phyloP scores from a whole-genome alignment of 2,888 invertebrate species.

The Aphidius colemani region DNA sequence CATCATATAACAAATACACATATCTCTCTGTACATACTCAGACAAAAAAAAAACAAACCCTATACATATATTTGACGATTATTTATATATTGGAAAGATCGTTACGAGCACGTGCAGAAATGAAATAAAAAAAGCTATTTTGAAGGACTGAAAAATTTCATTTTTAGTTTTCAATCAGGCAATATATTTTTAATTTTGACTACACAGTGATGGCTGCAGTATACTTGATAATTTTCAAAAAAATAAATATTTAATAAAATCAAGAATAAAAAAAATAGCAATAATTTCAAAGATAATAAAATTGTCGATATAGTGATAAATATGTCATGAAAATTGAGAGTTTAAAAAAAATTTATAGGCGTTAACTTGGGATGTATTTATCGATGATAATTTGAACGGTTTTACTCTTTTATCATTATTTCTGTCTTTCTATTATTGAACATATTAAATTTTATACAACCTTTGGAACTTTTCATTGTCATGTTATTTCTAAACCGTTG shows the following conservation, averaged over 20 bases:
- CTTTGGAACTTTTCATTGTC: constrained; percentile 34
- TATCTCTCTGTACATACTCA: too few species aligned
- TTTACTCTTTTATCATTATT: constrained; percentile 11
- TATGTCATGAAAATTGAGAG: constrained; percentile 9
- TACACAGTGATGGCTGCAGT: too few species aligned
- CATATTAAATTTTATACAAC: constrained; percentile 6
- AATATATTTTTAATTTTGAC: too few species aligned
- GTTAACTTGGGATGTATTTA: constrained; percentile 33
- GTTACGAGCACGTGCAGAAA: constrained; percentile 33
- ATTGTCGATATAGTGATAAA: not conserved
- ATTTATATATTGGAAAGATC: constrained; percentile 33
- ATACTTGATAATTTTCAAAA: too few species aligned
- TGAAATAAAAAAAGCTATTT: not conserved
- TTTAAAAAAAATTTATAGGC: constrained; percentile 1
- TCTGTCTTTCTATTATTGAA: constrained; percentile 14
- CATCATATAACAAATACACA: too few species aligned
- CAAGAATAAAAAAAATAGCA: too few species aligned
- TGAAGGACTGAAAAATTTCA: too few species aligned
- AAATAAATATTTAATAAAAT: too few species aligned
- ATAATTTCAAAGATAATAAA: too few species aligned
- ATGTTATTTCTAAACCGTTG: constrained; percentile 49
- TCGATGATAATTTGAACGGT: constrained; percentile 22
- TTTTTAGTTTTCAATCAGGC: too few species aligned
- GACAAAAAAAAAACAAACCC: too few species aligned
- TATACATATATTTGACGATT: constrained; percentile 19